Evolutionary conservation across 2,113 vertebrate species (phyloP).

Genomic region (Festucalex cinctus): DNA sequence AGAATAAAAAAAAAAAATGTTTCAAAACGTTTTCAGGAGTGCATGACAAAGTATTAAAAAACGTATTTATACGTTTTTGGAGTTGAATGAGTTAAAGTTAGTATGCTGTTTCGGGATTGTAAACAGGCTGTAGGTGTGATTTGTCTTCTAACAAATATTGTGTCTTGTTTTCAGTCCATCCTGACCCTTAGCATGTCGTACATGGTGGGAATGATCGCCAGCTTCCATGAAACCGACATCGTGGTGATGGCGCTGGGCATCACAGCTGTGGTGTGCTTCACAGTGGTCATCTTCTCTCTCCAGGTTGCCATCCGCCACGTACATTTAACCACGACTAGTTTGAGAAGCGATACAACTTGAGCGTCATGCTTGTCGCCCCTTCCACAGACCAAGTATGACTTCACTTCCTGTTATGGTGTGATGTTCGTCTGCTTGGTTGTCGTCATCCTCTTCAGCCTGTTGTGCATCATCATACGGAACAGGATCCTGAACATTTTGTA

Average conservation of each 20-base stretch:
- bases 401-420: constrained; percentile 89
- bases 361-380: not conserved
- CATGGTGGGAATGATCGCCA: constrained; percentile 96
- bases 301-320: constrained; percentile 69
- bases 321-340: not conserved
- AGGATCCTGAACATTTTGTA: constrained; percentile 87
- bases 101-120: no score
- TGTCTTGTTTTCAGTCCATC: constrained; percentile 75
- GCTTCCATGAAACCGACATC: constrained; percentile 84
- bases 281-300: constrained; percentile 91
- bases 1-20: no score
- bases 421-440: constrained; percentile 88
- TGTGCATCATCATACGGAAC: constrained; percentile 91
- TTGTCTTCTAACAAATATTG: no score
- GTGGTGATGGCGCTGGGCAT: constrained; percentile 96
- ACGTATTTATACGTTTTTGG: no score
- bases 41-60: no score
- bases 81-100: no score
- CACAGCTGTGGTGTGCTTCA: constrained; percentile 87
- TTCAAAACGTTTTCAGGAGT: no score
- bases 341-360: not conserved
- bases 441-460: constrained; percentile 82
- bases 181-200: constrained; percentile 90
- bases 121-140: no score
- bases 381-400: constrained; percentile 89